Conservation (phyloP, 2,113 vertebrate species). For the Neogobius melanostomus region DNA sequence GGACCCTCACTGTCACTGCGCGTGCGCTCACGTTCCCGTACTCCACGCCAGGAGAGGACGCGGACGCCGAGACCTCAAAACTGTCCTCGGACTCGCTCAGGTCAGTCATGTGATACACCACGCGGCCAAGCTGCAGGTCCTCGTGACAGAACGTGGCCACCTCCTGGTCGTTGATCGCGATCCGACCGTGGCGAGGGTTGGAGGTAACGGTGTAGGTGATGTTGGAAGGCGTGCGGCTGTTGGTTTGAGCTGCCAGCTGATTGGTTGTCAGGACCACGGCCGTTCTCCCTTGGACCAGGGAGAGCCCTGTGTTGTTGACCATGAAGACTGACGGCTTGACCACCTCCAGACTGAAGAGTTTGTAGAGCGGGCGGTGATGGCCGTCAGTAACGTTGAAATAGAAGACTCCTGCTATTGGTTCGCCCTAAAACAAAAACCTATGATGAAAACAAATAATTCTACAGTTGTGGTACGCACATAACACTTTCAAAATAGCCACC, state of each 20-base stretch:
- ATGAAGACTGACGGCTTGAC: slow-evolving; percentile 75
- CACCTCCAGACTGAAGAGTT: slow-evolving; percentile 85
- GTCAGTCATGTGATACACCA: slow-evolving; percentile 83
- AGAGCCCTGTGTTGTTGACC: slow-evolving; percentile 82
- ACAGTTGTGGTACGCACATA: neutral
- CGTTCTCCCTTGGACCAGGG: slow-evolving; percentile 80
- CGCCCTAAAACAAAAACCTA: slow-evolving; percentile 58
- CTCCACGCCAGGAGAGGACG: slow-evolving; percentile 56
- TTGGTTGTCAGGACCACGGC: slow-evolving; percentile 73
- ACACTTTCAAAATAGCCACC: no score
- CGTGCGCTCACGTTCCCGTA: slow-evolving; percentile 79
- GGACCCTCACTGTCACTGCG: slow-evolving; percentile 74
- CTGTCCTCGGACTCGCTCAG: slow-evolving; percentile 77
- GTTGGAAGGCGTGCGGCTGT: slow-evolving; percentile 71
- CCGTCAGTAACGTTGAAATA: slow-evolving; percentile 89
- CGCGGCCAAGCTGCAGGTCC: slow-evolving; percentile 75
- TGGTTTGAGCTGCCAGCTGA: slow-evolving; percentile 83
- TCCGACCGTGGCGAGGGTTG: slow-evolving; percentile 77
- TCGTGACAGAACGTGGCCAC: slow-evolving; percentile 81
- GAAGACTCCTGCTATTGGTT: slow-evolving; percentile 81
- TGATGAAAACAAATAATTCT: neutral
- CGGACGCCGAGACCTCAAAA: slow-evolving; percentile 79
- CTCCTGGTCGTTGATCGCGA: slow-evolving; percentile 74
- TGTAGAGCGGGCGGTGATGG: slow-evolving; percentile 83
- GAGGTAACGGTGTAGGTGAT: slow-evolving; percentile 79